Conservation (phyloP, 2,888 invertebrate species). For the Miltochrista miniata region DNA sequence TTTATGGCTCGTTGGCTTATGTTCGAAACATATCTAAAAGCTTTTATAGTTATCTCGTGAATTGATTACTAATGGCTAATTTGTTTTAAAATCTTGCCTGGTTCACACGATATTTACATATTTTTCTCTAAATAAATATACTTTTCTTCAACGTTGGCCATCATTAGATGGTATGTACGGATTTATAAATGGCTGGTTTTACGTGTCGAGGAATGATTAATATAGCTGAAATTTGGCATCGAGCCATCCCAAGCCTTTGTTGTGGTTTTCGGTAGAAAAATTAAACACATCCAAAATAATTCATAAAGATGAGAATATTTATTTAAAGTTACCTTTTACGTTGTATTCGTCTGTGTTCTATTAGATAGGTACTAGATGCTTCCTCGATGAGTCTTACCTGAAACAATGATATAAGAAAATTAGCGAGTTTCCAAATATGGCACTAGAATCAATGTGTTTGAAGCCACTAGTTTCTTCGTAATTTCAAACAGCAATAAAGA, state of each 20-base stretch:
- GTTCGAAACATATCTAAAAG: slow-evolving; percentile 27
- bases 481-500: neutral
- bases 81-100: slow-evolving; percentile 23
- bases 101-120: slow-evolving; percentile 25
- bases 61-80: slow-evolving; percentile 42
- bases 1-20: slow-evolving; percentile 3
- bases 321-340: neutral
- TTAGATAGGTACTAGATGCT: neutral
- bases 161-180: slow-evolving; percentile 48
- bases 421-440: neutral
- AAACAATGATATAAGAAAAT: slow-evolving; percentile 46
- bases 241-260: slow-evolving; percentile 61
- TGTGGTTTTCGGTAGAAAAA: slow-evolving; percentile 54
- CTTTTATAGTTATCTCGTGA: slow-evolving; percentile 38
- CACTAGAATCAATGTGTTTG: slow-evolving; percentile 12
- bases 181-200: slow-evolving; percentile 60
- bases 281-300: slow-evolving; percentile 41
- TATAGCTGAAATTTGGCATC: slow-evolving; percentile 60
- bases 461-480: neutral
- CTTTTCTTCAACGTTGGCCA: slow-evolving; percentile 40
- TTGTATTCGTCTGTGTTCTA: slow-evolving; percentile 8
- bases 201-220: slow-evolving; percentile 66
- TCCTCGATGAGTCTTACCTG: slow-evolving; percentile 52
- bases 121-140: slow-evolving; percentile 28
- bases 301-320: slow-evolving; percentile 5